Base-by-base conservation (phyloP, 2,888 invertebrate species). In the Archaeoteleia sp. region DNA sequence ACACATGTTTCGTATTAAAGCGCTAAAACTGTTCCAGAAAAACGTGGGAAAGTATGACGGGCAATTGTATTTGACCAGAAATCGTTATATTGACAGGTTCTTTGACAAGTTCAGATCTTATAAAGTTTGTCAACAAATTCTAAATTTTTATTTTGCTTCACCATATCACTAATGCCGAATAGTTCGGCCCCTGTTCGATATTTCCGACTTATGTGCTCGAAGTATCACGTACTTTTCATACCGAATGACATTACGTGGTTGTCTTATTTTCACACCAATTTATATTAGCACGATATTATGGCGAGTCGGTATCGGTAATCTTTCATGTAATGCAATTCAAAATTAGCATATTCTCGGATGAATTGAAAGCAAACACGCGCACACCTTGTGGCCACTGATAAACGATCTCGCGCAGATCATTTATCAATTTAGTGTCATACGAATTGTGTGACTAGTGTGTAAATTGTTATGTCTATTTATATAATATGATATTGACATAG, bases 1-100 rank as follows among this genome's bases (percentile, higher is more conserved):
- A 74, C 78, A 80, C 75, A 76, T 82, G 81, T 81, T 82, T 81
- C 72, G 79, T 73, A 80, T 82, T 82, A 81, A 73, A 73, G 70
- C 71, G 55, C 61, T 48, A n/a, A n/a, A n/a, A n/a, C n/a, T n/a
- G 40, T 58, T 61, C 37, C 61, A 23, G 43, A 34, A 66, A 73
- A 72, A 73, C 79, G 76, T 77, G 77, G 68, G 78, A 75, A 81
- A 78, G 46, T 68, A 51, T 68, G 63, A 20, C 34, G 46, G 53
- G 35, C 43, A 54, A 51, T 57, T 67, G 58, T 74, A 74, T 75
- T 74, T 73, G 74, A 71, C 69, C n/a, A 62, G 75, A 75, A 78
- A 78, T 78, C 71, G 77, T 77, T 80, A 81, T 79, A 80, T 81
- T 80, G 75, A 57, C 61, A 29, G 27, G 62, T 35, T n/a, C n/a